Evolutionary conservation across 2,888 invertebrate species (phyloP).

Genomic region (Loripinus fragilis): DNA sequence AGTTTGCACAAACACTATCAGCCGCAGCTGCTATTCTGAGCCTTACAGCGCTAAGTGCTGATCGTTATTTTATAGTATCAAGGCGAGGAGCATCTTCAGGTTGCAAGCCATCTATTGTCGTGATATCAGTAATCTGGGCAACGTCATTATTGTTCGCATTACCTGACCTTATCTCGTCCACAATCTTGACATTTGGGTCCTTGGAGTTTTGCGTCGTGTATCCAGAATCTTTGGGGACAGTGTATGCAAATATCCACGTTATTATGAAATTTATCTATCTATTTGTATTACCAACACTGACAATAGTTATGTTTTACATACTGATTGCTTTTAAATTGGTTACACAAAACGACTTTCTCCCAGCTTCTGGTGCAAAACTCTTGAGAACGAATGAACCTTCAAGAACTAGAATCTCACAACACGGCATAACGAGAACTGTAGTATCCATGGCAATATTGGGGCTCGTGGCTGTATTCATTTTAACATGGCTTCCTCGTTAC

Average conservation of each 20-base stretch:
- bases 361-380: background rate
- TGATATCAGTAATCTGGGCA: background rate
- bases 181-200: background rate
- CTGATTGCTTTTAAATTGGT: background rate
- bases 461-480: background rate
- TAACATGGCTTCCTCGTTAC: background rate
- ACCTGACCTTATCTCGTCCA: background rate
- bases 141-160: background rate
- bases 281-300: background rate
- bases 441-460: background rate
- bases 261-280: background rate
- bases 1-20: constrained; percentile 2
- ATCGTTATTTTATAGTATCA: background rate
- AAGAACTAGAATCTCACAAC: background rate
- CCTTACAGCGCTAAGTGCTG: background rate
- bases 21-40: background rate
- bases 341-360: background rate
- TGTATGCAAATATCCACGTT: background rate
- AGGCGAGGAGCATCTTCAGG: background rate
- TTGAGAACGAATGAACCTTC: background rate
- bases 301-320: background rate
- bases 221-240: background rate
- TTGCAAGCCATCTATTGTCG: background rate
- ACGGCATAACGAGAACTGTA: too few relatives aligned
- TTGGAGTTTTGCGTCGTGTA: constrained; percentile 10